phyloP scores from a whole-genome alignment of 2,797 vertebrate genomes.

The Sebastiscus albofasciatus region DNA sequence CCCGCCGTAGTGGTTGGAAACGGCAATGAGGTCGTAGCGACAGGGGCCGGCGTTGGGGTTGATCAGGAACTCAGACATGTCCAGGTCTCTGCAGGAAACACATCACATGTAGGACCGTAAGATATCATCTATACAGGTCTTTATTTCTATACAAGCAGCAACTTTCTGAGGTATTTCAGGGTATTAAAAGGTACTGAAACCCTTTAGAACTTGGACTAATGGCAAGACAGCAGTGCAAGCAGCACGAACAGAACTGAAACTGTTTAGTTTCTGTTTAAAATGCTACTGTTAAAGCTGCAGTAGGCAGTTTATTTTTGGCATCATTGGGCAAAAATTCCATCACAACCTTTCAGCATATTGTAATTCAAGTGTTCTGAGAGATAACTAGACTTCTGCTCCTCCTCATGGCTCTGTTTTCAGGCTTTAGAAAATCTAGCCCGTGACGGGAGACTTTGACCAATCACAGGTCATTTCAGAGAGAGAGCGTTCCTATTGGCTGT shows the following conservation, averaged over 20 bases:
- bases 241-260: background rate
- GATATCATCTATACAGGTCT: background rate
- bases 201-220: background rate
- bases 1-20: conserved; percentile 99
- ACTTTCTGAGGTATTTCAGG: background rate
- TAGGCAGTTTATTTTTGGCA: too few species aligned
- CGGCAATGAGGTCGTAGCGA: conserved; percentile 96
- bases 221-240: background rate
- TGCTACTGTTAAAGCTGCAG: background rate
- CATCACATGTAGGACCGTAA: background rate
- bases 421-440: too few species aligned
- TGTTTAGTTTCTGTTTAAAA: background rate
- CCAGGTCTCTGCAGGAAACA: conserved; percentile 88
- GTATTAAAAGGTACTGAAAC: background rate
- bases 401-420: too few species aligned
- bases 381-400: too few species aligned
- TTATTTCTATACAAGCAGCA: background rate
- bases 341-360: too few species aligned
- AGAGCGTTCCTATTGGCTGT: too few species aligned
- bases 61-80: conserved; percentile 99
- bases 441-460: too few species aligned
- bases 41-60: conserved; percentile 96
- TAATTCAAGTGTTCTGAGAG: too few species aligned
- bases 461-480: too few species aligned
- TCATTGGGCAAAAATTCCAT: too few species aligned